These are phyloP conservation scores for Pentalonia nigronervosa DNA, from an alignment of 1,140 invertebrate species.

Conservation along the genomic window DNA sequence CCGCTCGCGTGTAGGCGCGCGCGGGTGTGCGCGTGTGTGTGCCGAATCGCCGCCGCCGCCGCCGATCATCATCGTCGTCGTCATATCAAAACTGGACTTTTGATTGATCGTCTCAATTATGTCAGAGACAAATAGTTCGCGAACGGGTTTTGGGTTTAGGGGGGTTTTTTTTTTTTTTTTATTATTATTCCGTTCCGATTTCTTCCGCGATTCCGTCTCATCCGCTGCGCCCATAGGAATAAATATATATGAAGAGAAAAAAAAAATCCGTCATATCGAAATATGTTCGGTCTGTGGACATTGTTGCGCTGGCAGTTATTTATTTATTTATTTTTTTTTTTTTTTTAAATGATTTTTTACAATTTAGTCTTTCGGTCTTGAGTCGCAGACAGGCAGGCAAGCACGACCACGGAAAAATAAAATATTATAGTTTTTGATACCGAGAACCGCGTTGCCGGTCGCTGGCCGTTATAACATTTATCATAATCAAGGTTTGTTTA, in stretches of 20 bases:
- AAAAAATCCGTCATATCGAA: conserved; percentile 26
- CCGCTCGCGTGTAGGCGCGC: not conserved
- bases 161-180: not conserved
- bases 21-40: not conserved
- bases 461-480: not conserved
- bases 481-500: conserved; percentile 10
- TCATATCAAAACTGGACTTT: conserved; percentile 7
- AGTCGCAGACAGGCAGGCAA: not conserved
- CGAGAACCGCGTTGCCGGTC: not conserved
- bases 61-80: not conserved
- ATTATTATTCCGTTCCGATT: too few relatives aligned
- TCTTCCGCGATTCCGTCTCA: not conserved
- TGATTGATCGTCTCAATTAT: conserved; percentile 44
- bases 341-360: too few relatives aligned
- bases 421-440: conserved; percentile 31
- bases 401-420: not conserved
- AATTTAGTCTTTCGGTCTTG: not conserved
- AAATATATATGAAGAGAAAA: too few relatives aligned
- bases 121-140: conserved; percentile 46
- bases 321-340: too few relatives aligned
- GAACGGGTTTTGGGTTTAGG: conserved; percentile 6
- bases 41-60: not conserved
- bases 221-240: too few relatives aligned
- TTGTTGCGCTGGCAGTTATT: not conserved
- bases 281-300: conserved; percentile 37